phyloP scores from a whole-genome alignment of 2,113 vertebrate genomes.

The Tupaia tana region DNA sequence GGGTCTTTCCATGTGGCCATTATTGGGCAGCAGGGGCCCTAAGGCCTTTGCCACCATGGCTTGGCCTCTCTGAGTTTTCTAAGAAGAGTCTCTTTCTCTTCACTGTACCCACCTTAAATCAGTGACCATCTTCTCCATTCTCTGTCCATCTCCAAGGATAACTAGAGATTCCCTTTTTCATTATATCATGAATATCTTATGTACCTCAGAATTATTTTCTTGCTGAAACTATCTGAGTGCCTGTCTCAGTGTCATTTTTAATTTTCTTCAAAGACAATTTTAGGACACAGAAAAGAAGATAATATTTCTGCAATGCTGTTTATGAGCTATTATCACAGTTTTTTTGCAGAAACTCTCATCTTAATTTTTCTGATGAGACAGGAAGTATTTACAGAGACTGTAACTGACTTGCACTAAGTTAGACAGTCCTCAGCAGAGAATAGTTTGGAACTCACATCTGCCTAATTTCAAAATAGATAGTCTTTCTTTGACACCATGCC shows the following conservation, averaged over 20 bases:
- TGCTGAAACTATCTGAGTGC: not conserved
- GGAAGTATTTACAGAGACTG: not conserved
- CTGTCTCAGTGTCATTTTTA: not conserved
- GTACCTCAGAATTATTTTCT: not conserved
- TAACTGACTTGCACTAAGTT: not conserved
- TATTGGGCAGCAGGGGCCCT: no score
- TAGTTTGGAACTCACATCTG: not conserved
- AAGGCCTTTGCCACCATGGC: no score
- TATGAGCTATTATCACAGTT: not conserved
- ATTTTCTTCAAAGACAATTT: conserved; percentile 52
- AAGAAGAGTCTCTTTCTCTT: not conserved
- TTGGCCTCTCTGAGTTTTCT: not conserved
- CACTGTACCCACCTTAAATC: not conserved
- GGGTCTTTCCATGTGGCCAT: no score
- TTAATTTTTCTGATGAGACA: not conserved
- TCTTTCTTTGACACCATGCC: not conserved
- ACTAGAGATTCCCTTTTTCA: not conserved
- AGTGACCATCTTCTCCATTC: not conserved
- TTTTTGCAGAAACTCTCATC: not conserved
- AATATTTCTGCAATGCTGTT: not conserved
- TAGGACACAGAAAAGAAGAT: not conserved
- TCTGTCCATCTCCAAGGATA: not conserved
- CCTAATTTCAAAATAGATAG: not conserved
- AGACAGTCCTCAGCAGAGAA: not conserved
- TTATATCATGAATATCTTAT: not conserved